phyloP scores from a whole-genome alignment of 2,888 invertebrate genomes.

The Standfussiana lucernea region DNA sequence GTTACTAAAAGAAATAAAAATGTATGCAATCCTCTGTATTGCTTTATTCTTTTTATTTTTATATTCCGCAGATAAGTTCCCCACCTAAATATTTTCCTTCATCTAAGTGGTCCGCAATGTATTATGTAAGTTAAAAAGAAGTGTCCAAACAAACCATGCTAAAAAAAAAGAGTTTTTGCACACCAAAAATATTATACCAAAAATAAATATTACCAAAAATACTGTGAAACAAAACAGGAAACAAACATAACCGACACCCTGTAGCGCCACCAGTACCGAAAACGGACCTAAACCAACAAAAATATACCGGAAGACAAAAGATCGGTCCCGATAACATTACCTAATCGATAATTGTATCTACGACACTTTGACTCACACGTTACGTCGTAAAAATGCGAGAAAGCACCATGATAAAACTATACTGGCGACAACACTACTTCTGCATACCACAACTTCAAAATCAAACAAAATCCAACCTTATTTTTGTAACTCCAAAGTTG shows the following conservation, averaged over 20 bases:
- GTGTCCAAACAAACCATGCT: too few species aligned
- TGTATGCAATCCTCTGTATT: too few species aligned
- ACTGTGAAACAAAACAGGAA: slow-evolving; percentile 77
- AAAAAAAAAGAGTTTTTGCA: neutral
- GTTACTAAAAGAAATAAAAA: neutral
- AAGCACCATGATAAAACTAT: slow-evolving; percentile 89
- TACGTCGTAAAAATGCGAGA: slow-evolving; percentile 90
- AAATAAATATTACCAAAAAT: slow-evolving; percentile 41
- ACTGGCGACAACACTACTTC: slow-evolving; percentile 70
- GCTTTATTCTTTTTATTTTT: neutral
- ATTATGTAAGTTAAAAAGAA: neutral
- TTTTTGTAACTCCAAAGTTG: slow-evolving; percentile 23
- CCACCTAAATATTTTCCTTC: neutral
- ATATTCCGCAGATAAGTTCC: neutral
- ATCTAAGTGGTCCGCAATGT: neutral
- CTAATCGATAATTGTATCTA: slow-evolving; percentile 91
- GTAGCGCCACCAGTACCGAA: slow-evolving; percentile 82
- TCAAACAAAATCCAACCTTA: slow-evolving; percentile 65
- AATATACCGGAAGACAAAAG: slow-evolving; percentile 90
- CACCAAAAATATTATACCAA: slow-evolving; percentile 1
- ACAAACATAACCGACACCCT: slow-evolving; percentile 71
- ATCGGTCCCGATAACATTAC: slow-evolving; percentile 88
- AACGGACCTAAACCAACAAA: slow-evolving; percentile 87
- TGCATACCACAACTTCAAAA: slow-evolving; percentile 4
- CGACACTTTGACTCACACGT: slow-evolving; percentile 89